Conservation (phyloP, 2,888 invertebrate species). For the Thereva nobilitata region DNA sequence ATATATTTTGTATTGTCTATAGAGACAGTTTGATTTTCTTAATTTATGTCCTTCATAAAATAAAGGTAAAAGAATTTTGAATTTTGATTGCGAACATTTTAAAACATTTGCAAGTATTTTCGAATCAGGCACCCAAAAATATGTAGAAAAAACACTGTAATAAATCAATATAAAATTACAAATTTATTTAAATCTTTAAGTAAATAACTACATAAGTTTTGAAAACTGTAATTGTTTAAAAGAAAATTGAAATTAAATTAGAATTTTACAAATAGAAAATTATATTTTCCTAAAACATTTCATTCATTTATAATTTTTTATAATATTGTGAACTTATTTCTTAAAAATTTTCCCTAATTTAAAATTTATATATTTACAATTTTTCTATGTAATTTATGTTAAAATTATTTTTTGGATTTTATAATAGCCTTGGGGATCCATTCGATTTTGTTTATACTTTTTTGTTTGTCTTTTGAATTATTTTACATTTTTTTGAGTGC, state of each 20-base stretch:
- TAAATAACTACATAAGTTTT: constrained; percentile 8
- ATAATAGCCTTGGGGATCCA: not conserved
- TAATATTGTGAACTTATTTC: too few relatives aligned
- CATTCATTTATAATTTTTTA: constrained; percentile 11
- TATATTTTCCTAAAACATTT: constrained; percentile 26
- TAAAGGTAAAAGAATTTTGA: not conserved
- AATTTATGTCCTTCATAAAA: not conserved
- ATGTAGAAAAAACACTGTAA: not conserved
- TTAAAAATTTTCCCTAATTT: not conserved
- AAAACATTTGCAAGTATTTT: not conserved
- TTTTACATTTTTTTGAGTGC: constrained; percentile 19
- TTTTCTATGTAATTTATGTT: constrained; percentile 1
- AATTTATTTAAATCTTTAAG: constrained; percentile 25
- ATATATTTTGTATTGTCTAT: too few relatives aligned
- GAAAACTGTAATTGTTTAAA: constrained; percentile 5
- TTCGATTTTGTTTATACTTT: not conserved
- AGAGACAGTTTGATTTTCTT: too few relatives aligned
- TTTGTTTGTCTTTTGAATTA: constrained; percentile 12
- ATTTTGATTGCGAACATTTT: constrained; percentile 2
- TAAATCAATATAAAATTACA: constrained; percentile 9
- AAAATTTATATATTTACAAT: constrained; percentile 5
- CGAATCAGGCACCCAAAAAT: constrained; percentile 28
- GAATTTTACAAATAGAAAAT: constrained; percentile 5
- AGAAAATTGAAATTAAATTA: constrained; percentile 27
- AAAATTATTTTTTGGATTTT: too few relatives aligned